Conservation (phyloP, 2,113 vertebrate genomes). For the Hassar affinis region DNA sequence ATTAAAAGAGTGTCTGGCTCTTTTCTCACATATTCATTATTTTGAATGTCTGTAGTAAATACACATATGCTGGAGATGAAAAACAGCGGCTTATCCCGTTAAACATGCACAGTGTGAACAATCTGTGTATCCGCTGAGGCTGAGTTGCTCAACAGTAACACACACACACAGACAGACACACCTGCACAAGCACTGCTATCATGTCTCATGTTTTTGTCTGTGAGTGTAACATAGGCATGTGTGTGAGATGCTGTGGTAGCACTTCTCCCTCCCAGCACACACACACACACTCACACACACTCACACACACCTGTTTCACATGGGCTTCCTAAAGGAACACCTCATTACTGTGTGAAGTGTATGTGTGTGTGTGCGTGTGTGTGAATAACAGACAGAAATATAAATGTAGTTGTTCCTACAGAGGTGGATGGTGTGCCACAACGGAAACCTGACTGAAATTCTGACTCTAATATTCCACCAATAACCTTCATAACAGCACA, state of each 20-base stretch:
- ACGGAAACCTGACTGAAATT: not conserved
- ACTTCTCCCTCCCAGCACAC: not conserved
- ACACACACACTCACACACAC: not conserved
- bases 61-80: not conserved
- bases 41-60: not conserved
- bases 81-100: not conserved
- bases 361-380: not conserved
- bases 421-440: not conserved
- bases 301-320: constrained; percentile 13
- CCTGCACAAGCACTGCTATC: not conserved
- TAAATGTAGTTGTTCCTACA: not conserved
- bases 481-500: too few relatives aligned
- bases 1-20: not conserved
- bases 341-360: not conserved
- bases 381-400: constrained; percentile 1
- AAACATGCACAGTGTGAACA: not conserved
- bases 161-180: constrained; percentile 8
- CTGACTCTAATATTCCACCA: too few relatives aligned
- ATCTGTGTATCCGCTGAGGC: not conserved
- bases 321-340: not conserved
- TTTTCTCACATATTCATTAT: not conserved
- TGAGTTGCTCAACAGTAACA: not conserved
- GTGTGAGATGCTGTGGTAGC: constrained; percentile 1
- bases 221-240: constrained; percentile 24
- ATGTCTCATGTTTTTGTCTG: constrained; percentile 12